These are phyloP conservation scores for Takifugu rubripes DNA, from an alignment of 2,797 vertebrate species.

Conservation along the genomic window DNA sequence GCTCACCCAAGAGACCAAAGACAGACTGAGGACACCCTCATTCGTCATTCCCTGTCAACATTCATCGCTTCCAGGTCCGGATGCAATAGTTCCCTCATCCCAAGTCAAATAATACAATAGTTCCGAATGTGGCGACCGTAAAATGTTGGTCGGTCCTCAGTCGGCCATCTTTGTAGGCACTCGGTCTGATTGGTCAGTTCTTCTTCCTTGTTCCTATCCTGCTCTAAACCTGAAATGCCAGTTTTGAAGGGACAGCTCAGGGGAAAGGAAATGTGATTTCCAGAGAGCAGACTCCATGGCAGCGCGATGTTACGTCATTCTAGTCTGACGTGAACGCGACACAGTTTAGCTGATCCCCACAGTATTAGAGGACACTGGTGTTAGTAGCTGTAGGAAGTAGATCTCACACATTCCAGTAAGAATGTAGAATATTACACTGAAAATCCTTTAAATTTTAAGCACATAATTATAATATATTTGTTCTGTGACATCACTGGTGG, in stretches of 20 bases:
- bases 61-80: no score
- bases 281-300: conserved; percentile 32
- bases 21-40: neutral
- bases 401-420: conserved; percentile 53
- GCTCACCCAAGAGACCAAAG: conserved; percentile 25
- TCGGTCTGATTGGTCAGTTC: conserved; percentile 1
- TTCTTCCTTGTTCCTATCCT: conserved; percentile 26
- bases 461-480: neutral
- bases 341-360: conserved; percentile 17
- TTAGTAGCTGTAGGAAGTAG: conserved; percentile 26
- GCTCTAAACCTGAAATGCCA: conserved; percentile 29
- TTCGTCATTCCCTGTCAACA: neutral
- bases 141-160: neutral
- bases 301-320: conserved; percentile 46
- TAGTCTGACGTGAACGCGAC: conserved; percentile 42
- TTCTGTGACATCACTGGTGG: neutral
- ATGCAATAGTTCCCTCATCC: no score
- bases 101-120: no score
- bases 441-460: conserved; percentile 1
- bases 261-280: conserved; percentile 46
- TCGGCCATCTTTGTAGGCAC: neutral
- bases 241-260: conserved; percentile 16
- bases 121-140: no score
- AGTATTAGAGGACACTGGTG: conserved; percentile 26
- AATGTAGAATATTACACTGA: conserved; percentile 14